Evolutionary conservation across 2,888 invertebrate species (phyloP), one percentile per base, ranked within the genome.

Genomic region (Drosophila buzzatii): DNA sequence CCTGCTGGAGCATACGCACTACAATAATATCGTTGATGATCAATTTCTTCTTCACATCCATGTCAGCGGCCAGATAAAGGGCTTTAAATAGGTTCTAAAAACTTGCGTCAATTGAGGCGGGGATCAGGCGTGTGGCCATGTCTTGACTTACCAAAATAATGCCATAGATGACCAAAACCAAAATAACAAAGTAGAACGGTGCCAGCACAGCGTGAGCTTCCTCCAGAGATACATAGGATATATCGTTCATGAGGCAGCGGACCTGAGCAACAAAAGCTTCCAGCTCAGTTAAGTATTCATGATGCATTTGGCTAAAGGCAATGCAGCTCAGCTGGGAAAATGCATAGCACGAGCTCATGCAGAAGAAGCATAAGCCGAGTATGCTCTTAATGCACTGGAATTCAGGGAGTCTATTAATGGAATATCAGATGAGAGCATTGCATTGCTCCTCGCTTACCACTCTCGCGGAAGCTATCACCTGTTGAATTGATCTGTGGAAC

Each of bases 71-170:
- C 42, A 76, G n/a, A 14, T 60, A 52, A n/a, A 76, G 63, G 6
- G 73, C 78, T 18, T 67, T 42, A 63, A 77, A 73, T 0, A 76
- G 12, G 27, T 67, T 63, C 75, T 76, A 6, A 16, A 9, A 20
- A 18, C 16, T 6, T 1, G 2, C 0, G 0, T 14, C 7, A 14
- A 33, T 10, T 12, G 8, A 0, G 3, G n/a, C 0, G 0, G 1
- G 9, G 20, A 5, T 9, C 7, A 8, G 3, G 8, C 2, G 0
- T 8, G 14, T 4, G 6, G 4, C 6, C 6, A 27, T 27, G 27
- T 6, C 27, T 27, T 27, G 27, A 47, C 44, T 72, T 52, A 72
- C 75, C 35, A 71, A 5, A 0, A 58, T 35, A 7, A 77, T 20
- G 0, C 33, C 45, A 12, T 39, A 35, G 37, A 56, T 35, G 14